These are phyloP conservation scores for Melinopterus prodromus DNA, from an alignment of 2,888 invertebrate genomes.

Conservation along the genomic window DNA sequence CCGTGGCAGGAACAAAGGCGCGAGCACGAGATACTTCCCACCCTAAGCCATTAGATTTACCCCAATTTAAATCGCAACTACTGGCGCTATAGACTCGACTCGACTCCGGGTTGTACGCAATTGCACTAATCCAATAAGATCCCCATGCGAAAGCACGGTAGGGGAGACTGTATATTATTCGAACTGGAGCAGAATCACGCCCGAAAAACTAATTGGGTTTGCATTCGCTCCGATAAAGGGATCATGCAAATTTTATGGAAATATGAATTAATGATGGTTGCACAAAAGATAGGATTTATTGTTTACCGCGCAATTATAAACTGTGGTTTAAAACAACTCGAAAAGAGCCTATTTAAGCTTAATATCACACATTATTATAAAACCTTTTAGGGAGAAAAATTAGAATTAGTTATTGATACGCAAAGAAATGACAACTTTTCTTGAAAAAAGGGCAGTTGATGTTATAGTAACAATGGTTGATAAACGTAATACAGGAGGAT, in stretches of 20 bases:
- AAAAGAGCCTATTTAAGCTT: background rate
- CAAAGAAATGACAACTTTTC: too few relatives aligned
- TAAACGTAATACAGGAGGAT: too few relatives aligned
- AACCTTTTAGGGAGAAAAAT: too few relatives aligned
- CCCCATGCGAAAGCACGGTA: background rate
- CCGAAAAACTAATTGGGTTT: background rate
- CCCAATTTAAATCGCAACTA: background rate
- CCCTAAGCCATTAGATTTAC: constrained; percentile 4
- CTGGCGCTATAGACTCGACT: background rate
- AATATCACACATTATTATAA: too few relatives aligned
- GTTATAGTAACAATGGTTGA: too few relatives aligned
- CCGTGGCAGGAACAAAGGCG: background rate
- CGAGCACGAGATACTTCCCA: background rate
- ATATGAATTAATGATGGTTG: background rate
- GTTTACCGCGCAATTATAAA: background rate
- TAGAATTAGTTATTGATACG: too few relatives aligned
- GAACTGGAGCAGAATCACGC: background rate
- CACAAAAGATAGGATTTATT: background rate
- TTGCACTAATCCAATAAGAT: constrained; percentile 4
- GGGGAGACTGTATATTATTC: background rate
- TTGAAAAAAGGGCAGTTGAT: too few relatives aligned
- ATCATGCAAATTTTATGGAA: background rate
- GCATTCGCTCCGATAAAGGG: background rate
- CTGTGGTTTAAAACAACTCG: background rate
- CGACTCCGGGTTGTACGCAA: background rate